A percentile compares a stretch with the other conserved stretches of the same genome.
These are phyloP conservation scores for Chloroceryle amazona DNA, from an alignment of 2,797 vertebrate species.

Conservation along the genomic window DNA sequence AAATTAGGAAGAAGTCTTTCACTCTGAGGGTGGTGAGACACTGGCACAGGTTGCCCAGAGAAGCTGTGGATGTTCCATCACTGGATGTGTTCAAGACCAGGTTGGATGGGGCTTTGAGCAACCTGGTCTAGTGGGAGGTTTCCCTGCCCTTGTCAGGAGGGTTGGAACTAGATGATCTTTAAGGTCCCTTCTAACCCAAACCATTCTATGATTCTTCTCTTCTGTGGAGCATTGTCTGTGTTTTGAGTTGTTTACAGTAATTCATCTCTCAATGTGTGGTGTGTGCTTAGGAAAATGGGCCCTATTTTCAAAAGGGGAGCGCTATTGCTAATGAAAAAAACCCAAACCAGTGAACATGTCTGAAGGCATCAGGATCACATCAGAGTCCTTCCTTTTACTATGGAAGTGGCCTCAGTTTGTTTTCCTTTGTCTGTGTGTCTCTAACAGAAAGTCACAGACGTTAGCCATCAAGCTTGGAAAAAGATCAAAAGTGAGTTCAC, in stretches of 20 bases:
- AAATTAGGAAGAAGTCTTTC: too few species aligned
- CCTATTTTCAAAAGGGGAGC: neutral
- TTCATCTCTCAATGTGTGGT: neutral
- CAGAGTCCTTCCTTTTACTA: neutral
- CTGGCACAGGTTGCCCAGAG: too few species aligned
- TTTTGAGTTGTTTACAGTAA: neutral
- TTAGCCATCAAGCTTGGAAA: neutral
- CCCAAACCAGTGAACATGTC: accelerated
- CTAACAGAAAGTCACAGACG: neutral
- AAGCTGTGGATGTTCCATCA: too few species aligned
- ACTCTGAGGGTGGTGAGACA: too few species aligned
- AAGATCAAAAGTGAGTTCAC: neutral
- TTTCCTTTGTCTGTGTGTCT: neutral
- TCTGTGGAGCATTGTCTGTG: neutral
- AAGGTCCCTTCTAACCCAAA: too few species aligned
- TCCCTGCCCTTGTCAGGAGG: too few species aligned
- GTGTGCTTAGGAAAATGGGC: neutral
- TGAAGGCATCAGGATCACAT: neutral
- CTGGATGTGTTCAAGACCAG: too few species aligned
- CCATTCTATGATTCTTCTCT: neutral
- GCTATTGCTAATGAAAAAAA: neutral
- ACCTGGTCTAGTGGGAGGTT: too few species aligned
- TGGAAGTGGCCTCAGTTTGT: neutral
- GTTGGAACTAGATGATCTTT: too few species aligned
- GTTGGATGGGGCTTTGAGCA: too few species aligned